phyloP scores from a whole-genome alignment of 1,140 invertebrate genomes.

The Zaprionus lachaisei region DNA sequence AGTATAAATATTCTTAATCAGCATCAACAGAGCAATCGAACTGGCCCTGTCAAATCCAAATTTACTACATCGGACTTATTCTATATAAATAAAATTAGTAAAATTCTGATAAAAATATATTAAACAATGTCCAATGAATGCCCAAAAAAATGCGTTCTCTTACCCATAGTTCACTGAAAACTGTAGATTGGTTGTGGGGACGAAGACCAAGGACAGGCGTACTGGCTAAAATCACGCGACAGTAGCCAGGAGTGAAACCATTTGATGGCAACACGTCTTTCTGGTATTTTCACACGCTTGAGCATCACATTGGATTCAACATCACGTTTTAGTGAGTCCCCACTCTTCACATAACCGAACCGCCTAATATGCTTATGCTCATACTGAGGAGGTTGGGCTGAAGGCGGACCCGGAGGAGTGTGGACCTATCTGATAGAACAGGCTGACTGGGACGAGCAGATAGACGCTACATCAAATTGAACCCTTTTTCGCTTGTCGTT shows the following conservation, averaged over 20 bases:
- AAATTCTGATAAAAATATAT: too few species aligned
- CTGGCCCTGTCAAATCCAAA: too few species aligned
- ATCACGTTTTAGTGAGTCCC: conserved; percentile 77
- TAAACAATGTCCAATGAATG: not conserved
- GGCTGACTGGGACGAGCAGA: conserved; percentile 26
- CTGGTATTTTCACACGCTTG: conserved; percentile 84
- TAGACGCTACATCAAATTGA: conserved; percentile 50
- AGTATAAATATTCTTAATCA: too few species aligned
- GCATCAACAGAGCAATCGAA: too few species aligned
- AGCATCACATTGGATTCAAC: conserved; percentile 84
- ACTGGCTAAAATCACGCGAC: conserved; percentile 42
- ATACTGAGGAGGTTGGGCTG: conserved; percentile 22
- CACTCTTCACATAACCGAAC: conserved; percentile 30
- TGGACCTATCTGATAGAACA: not conserved
- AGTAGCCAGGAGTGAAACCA: conserved; percentile 59
- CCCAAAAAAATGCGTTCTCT: not conserved
- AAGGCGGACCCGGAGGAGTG: conserved; percentile 17
- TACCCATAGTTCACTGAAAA: not conserved
- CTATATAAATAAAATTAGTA: too few species aligned
- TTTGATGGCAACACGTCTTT: conserved; percentile 84
- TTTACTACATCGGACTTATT: too few species aligned
- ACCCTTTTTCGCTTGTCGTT: conserved; percentile 62
- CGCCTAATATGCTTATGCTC: conserved; percentile 75
- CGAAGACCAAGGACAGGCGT: not conserved
- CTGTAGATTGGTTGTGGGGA: not conserved